Conservation (phyloP, 2,113 vertebrate species). For the Phocoena phocoena region DNA sequence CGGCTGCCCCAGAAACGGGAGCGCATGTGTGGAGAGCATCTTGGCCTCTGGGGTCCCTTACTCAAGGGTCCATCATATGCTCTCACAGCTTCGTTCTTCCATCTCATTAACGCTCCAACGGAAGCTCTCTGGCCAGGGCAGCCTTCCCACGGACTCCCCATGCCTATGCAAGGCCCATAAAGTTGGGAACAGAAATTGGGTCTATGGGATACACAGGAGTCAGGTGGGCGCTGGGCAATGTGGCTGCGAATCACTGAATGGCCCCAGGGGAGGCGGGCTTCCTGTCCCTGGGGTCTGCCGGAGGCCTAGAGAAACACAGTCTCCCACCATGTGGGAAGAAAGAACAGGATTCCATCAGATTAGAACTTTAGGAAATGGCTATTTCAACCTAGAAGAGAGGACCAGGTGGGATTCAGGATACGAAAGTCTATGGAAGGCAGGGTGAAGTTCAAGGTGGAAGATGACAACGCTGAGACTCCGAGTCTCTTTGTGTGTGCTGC, state of each 20-base stretch:
- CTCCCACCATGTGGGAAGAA: neutral
- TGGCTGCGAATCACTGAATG: neutral
- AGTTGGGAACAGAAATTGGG: neutral
- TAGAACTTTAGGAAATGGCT: neutral
- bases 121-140: neutral
- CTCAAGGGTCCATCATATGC: neutral
- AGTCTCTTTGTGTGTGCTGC: too few species aligned
- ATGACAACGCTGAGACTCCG: neutral
- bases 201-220: neutral
- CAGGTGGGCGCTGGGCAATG: neutral
- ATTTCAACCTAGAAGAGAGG: neutral
- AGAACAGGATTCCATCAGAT: neutral
- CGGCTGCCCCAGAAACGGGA: neutral
- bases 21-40: neutral
- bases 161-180: neutral
- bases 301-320: neutral
- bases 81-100: neutral
- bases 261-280: neutral
- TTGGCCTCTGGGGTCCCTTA: neutral
- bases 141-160: neutral
- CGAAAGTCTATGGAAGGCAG: neutral
- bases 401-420: neutral
- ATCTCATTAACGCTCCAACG: rapidly evolving
- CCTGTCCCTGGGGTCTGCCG: too few species aligned
- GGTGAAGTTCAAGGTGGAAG: neutral